Evolutionary conservation across 2,113 vertebrate genomes (phyloP).

Genomic region (Australoheros scitulus): DNA sequence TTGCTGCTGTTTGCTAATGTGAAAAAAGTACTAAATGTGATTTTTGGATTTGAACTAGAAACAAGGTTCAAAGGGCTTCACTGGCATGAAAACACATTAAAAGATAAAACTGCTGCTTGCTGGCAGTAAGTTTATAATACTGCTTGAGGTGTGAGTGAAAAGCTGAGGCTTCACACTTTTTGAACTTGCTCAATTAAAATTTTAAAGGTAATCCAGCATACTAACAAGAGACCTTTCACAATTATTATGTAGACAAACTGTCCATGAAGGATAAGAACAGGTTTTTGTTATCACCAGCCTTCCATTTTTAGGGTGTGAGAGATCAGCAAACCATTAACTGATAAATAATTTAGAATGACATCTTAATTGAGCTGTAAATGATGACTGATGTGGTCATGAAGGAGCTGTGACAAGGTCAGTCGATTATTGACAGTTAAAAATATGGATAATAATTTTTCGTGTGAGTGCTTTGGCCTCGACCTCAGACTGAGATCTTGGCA

Average conservation of each 20-base stretch:
- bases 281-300: background rate
- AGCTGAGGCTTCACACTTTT: background rate
- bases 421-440: constrained; percentile 51
- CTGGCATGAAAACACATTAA: background rate
- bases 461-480: constrained; percentile 40
- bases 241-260: background rate
- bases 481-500: constrained; percentile 31
- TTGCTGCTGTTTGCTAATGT: background rate
- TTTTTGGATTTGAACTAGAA: background rate
- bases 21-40: background rate
- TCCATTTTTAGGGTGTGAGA: constrained; percentile 3
- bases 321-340: constrained; percentile 15
- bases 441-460: constrained; percentile 48
- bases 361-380: constrained; percentile 62
- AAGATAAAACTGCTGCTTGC: background rate
- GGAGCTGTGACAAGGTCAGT: constrained; percentile 51
- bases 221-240: background rate
- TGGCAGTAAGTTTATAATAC: background rate
- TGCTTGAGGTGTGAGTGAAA: background rate
- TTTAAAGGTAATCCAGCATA: background rate
- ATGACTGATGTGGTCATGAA: constrained; percentile 54
- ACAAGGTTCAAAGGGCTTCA: background rate
- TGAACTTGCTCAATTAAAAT: background rate
- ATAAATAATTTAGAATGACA: constrained; percentile 48
- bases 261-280: background rate